Conservation (phyloP, 2,797 vertebrate species). For the Lagodon rhomboides region DNA sequence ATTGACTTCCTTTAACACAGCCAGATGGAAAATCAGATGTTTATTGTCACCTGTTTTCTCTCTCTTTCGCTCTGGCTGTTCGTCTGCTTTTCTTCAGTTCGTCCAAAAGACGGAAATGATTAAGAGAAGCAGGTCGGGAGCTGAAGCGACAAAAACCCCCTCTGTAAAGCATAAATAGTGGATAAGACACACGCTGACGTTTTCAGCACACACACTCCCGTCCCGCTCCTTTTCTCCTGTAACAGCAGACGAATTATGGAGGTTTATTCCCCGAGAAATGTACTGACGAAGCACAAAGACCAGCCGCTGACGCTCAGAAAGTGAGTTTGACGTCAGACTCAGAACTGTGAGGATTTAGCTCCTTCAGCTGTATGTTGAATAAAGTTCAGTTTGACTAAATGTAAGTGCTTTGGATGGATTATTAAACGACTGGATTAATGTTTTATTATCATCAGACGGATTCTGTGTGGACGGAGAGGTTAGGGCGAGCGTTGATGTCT, state of each 20-base stretch:
- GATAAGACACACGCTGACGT: neutral
- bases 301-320: neutral
- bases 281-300: neutral
- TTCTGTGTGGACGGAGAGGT: neutral
- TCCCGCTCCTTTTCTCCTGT: neutral
- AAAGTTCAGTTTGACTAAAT: neutral
- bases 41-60: slow-evolving; percentile 7
- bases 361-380: neutral
- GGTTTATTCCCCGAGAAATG: neutral
- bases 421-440: neutral
- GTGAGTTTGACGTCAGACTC: neutral
- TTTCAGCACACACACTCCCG: neutral
- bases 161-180: neutral
- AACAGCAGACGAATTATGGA: neutral
- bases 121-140: neutral
- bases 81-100: neutral
- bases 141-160: neutral
- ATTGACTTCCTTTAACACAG: slow-evolving; percentile 6
- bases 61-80: slow-evolving; percentile 16
- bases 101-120: neutral
- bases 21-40: slow-evolving; percentile 11
- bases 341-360: neutral
- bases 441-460: neutral
- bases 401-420: slow-evolving; percentile 8
- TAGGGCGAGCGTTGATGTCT: no score